Percentiles rank a stretch among this genome's conserved stretches.
phyloP scores from a whole-genome alignment of 1,140 invertebrate species.

The Chrysoperla carnea region DNA sequence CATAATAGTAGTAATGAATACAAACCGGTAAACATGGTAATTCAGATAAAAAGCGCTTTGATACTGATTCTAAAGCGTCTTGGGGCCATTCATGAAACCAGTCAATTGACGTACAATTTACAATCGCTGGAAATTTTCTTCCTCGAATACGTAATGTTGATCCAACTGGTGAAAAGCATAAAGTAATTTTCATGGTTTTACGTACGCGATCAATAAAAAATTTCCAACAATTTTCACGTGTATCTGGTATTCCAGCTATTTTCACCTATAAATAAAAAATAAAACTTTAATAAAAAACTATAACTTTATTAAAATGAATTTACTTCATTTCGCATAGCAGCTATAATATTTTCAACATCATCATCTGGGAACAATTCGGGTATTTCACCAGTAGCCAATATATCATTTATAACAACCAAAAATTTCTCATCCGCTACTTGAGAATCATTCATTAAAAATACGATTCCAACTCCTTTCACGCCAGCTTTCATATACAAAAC shows the following conservation, averaged over 20 bases:
- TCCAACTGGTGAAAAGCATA: constrained; percentile 88
- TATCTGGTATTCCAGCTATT: constrained; percentile 62
- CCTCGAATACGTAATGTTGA: constrained; percentile 65
- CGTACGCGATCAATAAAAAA: constrained; percentile 87
- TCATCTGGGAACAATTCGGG: constrained; percentile 81
- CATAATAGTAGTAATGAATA: no score
- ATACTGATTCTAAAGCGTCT: constrained; percentile 79
- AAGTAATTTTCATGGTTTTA: constrained; percentile 51
- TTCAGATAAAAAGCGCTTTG: constrained; percentile 60
- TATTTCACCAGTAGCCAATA: constrained; percentile 87
- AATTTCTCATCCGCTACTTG: constrained; percentile 83
- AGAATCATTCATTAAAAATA: constrained; percentile 88
- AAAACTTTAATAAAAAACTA: no score
- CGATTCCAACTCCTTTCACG: constrained; percentile 63
- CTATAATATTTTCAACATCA: constrained; percentile 77
- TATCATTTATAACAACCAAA: constrained; percentile 83
- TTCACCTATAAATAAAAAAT: constrained; percentile 30
- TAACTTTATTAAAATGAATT: constrained; percentile 7
- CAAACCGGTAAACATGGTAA: constrained; percentile 47
- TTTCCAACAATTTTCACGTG: constrained; percentile 86
- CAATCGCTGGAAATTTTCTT: constrained; percentile 85
- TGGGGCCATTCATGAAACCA: constrained; percentile 96
- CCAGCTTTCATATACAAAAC: constrained; percentile 75
- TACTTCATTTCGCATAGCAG: constrained; percentile 66
- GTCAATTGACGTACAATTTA: constrained; percentile 83